Base-by-base conservation (phyloP, 2,888 invertebrate genomes). In the Dryobotodes eremita region DNA sequence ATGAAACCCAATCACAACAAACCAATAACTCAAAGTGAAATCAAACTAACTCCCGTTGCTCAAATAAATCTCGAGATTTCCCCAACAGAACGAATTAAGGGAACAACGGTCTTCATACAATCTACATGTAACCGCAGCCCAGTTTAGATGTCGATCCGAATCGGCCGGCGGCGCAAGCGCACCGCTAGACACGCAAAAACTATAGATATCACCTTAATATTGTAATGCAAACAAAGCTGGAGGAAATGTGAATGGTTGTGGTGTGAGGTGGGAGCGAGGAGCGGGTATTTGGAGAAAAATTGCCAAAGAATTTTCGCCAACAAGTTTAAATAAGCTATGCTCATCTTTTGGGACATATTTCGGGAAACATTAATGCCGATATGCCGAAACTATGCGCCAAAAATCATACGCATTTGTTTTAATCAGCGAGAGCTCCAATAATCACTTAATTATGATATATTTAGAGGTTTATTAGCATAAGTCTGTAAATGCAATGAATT, bases 201-300 rank as follows among this genome's bases (percentile, higher is more conserved):
- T 91, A 87, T 90, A 91, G 92, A 91, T 92, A 93, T 91, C 93
- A 89, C 92, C 90, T 91, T 92, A 91, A 92, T 93, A 91, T 91
- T 91, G 92, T 91, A 93, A 94, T 94, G 91, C 93, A 94, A 95
- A 95, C 92, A 94, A 94, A 94, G 91, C 93, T 92, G 92, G 92
- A 90, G 93, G 92, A 72, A 85, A 94, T 91, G 91, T 91, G 92
- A 93, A 92, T 92, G 90, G 89, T 85, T 86, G 62, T 86, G 89
- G 89, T 64, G 2, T 85, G 86, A 90, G 88, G 57, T 26, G 57
- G n/a, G 36, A 86, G 80, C 72, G 68, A 17, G 1, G 0, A 8
- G 79, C 86, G 90, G 85, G 76, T 77, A 20, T 36, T 15, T 20
- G 2, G 46, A 13, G 20, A 17, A 11, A 31, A 15, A 20, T 5